These are phyloP conservation scores for Aphidius colemani DNA, from an alignment of 2,888 invertebrate species.

Conservation along the genomic window DNA sequence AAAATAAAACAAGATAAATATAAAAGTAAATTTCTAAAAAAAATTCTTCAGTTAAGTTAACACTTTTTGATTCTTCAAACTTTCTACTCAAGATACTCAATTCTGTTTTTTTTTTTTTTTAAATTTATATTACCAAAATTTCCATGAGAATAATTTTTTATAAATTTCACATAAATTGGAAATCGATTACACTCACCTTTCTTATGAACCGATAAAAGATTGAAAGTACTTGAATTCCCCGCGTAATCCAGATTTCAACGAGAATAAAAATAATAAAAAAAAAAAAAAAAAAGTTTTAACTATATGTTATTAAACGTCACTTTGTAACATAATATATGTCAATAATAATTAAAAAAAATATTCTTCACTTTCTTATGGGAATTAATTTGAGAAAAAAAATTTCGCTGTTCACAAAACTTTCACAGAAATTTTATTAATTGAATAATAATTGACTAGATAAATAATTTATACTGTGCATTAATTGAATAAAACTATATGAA, in stretches of 20 bases:
- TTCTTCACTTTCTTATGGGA: neutral
- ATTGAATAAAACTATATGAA: neutral
- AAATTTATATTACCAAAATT: too few species aligned
- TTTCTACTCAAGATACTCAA: too few species aligned
- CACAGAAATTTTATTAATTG: neutral
- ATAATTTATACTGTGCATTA: neutral
- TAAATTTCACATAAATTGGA: constrained; percentile 6
- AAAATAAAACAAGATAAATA: too few species aligned
- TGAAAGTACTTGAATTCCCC: constrained; percentile 54
- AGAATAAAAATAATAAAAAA: constrained; percentile 9
- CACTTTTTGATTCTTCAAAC: too few species aligned
- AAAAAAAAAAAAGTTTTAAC: constrained; percentile 11
- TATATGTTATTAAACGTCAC: constrained; percentile 10
- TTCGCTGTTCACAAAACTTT: too few species aligned
- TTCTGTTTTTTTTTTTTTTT: too few species aligned
- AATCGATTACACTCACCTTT: constrained; percentile 46
- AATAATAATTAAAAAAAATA: neutral
- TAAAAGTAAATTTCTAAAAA: too few species aligned
- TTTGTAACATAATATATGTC: neutral
- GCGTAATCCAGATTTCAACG: constrained; percentile 57
- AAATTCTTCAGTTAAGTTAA: too few species aligned
- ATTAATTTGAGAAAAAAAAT: too few species aligned
- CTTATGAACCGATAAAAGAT: constrained; percentile 57
- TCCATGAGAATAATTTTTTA: too few species aligned
- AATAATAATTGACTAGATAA: neutral